Conservation (phyloP, 1,140 invertebrate genomes). For the Drosophila sp. region DNA sequence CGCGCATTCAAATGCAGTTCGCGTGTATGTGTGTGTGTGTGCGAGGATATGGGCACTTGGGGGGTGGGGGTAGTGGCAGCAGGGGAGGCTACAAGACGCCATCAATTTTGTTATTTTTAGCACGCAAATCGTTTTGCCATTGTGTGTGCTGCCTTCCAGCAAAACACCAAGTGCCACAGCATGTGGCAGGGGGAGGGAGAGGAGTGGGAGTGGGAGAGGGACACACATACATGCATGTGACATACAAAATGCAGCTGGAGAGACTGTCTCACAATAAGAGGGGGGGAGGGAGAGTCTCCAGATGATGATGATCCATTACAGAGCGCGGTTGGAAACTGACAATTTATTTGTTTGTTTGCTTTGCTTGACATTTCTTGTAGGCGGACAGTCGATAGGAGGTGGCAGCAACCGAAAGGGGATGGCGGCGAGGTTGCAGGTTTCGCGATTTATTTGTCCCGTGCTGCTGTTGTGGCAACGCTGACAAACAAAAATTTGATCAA, state of each 20-base stretch:
- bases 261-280: background rate
- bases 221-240: constrained; percentile 13
- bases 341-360: constrained; percentile 73
- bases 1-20: constrained; percentile 38
- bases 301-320: constrained; percentile 31
- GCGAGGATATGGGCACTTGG: background rate
- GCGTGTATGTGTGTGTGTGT: constrained; percentile 3
- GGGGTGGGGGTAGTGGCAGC: background rate
- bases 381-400: background rate
- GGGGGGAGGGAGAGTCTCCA: background rate
- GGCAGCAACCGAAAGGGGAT: background rate
- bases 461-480: constrained; percentile 61
- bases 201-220: background rate
- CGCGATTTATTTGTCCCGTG: constrained; percentile 40
- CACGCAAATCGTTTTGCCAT: constrained; percentile 77
- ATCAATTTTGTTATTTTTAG: constrained; percentile 81
- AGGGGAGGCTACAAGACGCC: constrained; percentile 56
- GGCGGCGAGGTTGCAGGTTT: background rate
- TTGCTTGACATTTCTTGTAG: constrained; percentile 26
- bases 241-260: constrained; percentile 9
- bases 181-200: background rate
- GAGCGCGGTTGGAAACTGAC: constrained; percentile 9
- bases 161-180: constrained; percentile 20
- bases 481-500: constrained; percentile 74
- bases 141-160: constrained; percentile 45